A percentile compares a stretch with the other conserved stretches of the same genome.
phyloP scores from a whole-genome alignment of 2,888 invertebrate species.

The Ligdia adustata region DNA sequence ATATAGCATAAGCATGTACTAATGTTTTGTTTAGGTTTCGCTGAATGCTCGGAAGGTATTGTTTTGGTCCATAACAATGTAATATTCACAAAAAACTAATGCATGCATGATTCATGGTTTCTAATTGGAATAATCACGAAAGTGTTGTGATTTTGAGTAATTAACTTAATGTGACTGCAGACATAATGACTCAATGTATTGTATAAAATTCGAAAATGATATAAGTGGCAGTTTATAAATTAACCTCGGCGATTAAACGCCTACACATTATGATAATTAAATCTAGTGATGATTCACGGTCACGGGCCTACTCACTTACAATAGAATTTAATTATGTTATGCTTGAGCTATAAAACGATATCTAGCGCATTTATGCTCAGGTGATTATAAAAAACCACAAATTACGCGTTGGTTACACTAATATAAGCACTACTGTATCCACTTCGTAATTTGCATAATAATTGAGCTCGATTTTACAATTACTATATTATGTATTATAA shows the following conservation, averaged over 20 bases:
- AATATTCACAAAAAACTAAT: neutral
- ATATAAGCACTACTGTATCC: too few relatives aligned
- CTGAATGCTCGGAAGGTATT: conserved; percentile 21
- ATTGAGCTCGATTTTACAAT: too few relatives aligned
- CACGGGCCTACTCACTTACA: neutral
- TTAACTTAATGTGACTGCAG: neutral
- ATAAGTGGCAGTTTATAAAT: neutral
- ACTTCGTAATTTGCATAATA: too few relatives aligned
- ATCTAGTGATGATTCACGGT: neutral
- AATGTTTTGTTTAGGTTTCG: conserved; percentile 19
- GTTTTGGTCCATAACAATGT: conserved; percentile 8
- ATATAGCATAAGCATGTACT: conserved; percentile 4
- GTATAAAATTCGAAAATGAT: neutral
- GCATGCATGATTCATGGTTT: conserved; percentile 5
- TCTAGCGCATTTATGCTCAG: too few relatives aligned
- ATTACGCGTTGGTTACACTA: too few relatives aligned
- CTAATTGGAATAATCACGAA: neutral
- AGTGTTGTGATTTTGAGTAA: neutral
- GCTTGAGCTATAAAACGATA: neutral
- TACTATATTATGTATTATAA: too few relatives aligned
- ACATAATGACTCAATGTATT: neutral
- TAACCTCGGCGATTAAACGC: neutral
- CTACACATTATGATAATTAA: neutral
- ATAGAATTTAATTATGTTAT: neutral
- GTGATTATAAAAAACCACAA: too few relatives aligned